phyloP scores from a whole-genome alignment of 2,113 vertebrate species.

The Gymnogyps californianus region DNA sequence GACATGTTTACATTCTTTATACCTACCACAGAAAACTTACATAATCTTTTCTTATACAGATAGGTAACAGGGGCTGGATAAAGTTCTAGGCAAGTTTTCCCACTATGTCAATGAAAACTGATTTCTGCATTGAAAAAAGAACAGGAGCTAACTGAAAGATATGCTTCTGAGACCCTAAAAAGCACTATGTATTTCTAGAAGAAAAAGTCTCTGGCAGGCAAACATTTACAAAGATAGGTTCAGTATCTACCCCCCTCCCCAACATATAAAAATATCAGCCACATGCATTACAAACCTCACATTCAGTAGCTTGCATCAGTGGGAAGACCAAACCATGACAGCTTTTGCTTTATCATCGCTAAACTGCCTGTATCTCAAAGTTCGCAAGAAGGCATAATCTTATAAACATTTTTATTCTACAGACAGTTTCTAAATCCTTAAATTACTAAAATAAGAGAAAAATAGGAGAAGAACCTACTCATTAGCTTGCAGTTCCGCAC shows the following conservation, averaged over 20 bases:
- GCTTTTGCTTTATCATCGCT: constrained; percentile 21
- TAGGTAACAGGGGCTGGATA: constrained; percentile 41
- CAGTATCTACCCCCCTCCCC: not conserved
- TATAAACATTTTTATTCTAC: constrained; percentile 27
- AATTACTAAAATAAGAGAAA: constrained; percentile 1
- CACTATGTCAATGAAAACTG: not conserved
- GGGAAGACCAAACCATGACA: constrained; percentile 23
- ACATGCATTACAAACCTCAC: not conserved
- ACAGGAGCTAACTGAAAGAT: not conserved
- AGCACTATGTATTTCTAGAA: not conserved
- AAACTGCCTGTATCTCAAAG: constrained; percentile 19
- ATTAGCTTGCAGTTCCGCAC: constrained; percentile 11
- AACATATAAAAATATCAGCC: not conserved
- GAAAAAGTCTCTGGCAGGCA: not conserved
- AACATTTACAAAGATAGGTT: not conserved
- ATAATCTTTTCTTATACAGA: not conserved
- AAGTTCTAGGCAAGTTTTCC: constrained; percentile 11
- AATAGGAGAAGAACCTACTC: constrained; percentile 2
- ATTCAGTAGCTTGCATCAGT: constrained; percentile 31
- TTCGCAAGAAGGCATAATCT: constrained; percentile 31
- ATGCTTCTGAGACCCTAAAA: not conserved
- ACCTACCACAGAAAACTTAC: constrained; percentile 39
- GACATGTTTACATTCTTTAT: constrained; percentile 46
- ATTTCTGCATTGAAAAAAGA: constrained; percentile 1
- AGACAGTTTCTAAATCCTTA: constrained; percentile 15